Percentiles rank a stretch among this genome's conserved stretches.
Conservation (phyloP, 1,140 invertebrate genomes). For the Drosophila sucinea region DNA sequence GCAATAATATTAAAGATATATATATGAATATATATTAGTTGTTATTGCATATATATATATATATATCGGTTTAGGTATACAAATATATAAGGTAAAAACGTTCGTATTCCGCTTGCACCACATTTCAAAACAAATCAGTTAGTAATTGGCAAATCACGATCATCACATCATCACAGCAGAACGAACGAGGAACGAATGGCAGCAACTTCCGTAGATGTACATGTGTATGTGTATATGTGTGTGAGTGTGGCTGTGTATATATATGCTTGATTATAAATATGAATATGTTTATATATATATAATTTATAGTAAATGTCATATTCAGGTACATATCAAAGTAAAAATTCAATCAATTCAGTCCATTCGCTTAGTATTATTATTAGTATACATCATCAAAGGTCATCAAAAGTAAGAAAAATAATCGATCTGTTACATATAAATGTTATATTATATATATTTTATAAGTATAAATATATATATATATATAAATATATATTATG, state of each 20-base stretch:
- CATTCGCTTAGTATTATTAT: constrained; percentile 72
- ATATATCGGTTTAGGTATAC: constrained; percentile 39
- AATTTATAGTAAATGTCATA: constrained; percentile 50
- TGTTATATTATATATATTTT: constrained; percentile 52
- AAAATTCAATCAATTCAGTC: constrained; percentile 77
- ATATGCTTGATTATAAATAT: constrained; percentile 30
- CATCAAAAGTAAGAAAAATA: constrained; percentile 70
- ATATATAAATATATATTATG: constrained; percentile 56
- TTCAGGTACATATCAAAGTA: constrained; percentile 68
- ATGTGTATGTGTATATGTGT: constrained; percentile 23
- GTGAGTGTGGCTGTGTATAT: constrained; percentile 50
- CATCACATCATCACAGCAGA: constrained; percentile 70
- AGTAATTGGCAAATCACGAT: constrained; percentile 77
- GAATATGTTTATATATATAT: constrained; percentile 40
- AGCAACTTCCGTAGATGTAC: constrained; percentile 61
- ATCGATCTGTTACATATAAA: constrained; percentile 27
- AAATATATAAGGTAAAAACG: constrained; percentile 66
- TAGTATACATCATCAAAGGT: constrained; percentile 70
- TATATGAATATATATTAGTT: constrained; percentile 46
- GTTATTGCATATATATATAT: constrained; percentile 20
- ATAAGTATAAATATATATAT: constrained; percentile 64
- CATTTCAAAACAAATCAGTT: constrained; percentile 71
- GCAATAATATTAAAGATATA: constrained; percentile 24
- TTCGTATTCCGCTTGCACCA: constrained; percentile 77
- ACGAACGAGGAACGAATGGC: constrained; percentile 68